Conservation (phyloP, 2,888 invertebrate genomes). For the Yponomeuta plumbellus region DNA sequence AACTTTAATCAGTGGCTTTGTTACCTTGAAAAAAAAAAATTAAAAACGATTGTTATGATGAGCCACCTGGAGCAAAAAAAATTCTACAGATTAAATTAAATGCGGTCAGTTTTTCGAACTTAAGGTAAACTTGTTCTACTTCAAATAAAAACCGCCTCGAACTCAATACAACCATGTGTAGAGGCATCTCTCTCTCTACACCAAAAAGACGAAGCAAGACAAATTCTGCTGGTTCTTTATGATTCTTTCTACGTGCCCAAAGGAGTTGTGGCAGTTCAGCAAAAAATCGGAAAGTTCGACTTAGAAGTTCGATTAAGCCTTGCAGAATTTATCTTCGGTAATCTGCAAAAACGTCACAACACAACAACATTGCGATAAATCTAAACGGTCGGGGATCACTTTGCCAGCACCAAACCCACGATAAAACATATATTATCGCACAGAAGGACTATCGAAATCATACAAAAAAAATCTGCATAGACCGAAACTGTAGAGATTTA, state of each 20-base stretch:
- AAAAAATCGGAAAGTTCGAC: not conserved
- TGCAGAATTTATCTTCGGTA: not conserved
- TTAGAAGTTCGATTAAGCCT: not conserved
- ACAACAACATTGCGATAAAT: not conserved
- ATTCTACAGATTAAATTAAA: too few relatives aligned
- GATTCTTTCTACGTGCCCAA: not conserved
- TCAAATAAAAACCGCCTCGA: too few relatives aligned
- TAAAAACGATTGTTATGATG: too few relatives aligned
- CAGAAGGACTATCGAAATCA: not conserved
- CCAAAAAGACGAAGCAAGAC: too few relatives aligned
- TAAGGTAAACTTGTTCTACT: too few relatives aligned
- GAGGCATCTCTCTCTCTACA: too few relatives aligned
- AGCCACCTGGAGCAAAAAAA: too few relatives aligned
- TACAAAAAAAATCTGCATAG: not conserved
- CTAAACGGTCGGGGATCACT: not conserved
- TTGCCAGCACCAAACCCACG: not conserved
- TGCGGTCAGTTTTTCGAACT: too few relatives aligned
- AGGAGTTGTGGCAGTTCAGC: not conserved
- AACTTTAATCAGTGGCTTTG: too few relatives aligned
- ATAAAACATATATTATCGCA: not conserved
- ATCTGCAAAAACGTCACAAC: not conserved
- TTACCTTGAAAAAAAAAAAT: too few relatives aligned
- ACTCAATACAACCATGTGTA: too few relatives aligned
- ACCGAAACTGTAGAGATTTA: not conserved
- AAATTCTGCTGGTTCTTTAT: not conserved